phyloP scores from a whole-genome alignment of 1,140 invertebrate genomes.

The Ganaspis sp. region DNA sequence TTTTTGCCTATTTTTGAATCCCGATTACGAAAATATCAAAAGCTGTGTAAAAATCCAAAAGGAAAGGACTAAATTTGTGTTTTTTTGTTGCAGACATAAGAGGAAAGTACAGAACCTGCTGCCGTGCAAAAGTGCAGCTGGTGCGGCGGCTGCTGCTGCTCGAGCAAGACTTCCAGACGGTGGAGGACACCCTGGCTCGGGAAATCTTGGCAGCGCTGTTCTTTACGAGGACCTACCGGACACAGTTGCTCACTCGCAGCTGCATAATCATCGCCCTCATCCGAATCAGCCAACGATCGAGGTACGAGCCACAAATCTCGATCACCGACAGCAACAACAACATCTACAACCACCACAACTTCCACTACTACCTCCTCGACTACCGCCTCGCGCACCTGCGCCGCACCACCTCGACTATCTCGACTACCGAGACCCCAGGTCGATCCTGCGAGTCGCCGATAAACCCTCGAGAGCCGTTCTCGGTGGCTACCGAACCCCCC shows the following conservation, averaged over 20 bases:
- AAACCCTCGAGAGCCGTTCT: conserved; percentile 69
- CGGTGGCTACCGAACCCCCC: conserved; percentile 69
- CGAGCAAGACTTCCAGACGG: conserved; percentile 57
- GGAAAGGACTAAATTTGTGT: too few species aligned
- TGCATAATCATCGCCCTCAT: conserved; percentile 70
- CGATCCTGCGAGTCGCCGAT: conserved; percentile 67
- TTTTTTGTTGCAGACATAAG: conserved; percentile 80
- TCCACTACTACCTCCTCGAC: conserved; percentile 50
- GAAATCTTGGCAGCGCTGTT: conserved; percentile 71
- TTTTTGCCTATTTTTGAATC: too few species aligned
- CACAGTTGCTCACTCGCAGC: conserved; percentile 70
- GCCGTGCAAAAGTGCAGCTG: conserved; percentile 82
- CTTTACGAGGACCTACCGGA: conserved; percentile 82
- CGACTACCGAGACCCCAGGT: conserved; percentile 72
- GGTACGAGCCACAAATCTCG: conserved; percentile 71
- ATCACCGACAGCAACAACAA: conserved; percentile 49
- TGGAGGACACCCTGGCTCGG: conserved; percentile 62
- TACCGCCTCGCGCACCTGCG: conserved; percentile 56
- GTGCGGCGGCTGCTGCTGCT: conserved; percentile 75
- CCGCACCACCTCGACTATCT: conserved; percentile 73
- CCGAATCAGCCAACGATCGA: conserved; percentile 78
- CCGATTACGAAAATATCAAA: too few species aligned
- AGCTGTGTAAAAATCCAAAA: too few species aligned
- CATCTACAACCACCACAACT: conserved; percentile 48
- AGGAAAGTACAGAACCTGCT: conserved; percentile 84